Evolutionary conservation across 2,888 invertebrate species (phyloP), one percentile per base, ranked within the genome.

Genomic region (Tuta absoluta): DNA sequence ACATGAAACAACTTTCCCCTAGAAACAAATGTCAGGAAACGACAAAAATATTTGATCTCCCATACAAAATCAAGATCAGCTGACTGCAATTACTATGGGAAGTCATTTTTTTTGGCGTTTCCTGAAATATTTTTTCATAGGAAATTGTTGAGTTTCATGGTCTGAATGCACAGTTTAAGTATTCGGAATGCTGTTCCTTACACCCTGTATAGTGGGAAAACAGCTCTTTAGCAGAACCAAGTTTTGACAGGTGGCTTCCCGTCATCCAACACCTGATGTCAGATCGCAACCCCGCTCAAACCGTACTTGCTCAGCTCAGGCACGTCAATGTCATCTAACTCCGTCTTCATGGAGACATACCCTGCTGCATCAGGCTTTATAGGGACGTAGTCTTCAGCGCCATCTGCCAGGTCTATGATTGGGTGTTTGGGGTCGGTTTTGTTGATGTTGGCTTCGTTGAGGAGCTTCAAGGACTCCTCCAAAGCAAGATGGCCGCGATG

Each of bases 181-280:
- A n/a, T n/a, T n/a, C n/a, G n/a, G n/a, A n/a, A n/a, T n/a, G n/a
- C n/a, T n/a, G n/a, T n/a, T n/a, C n/a, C n/a, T n/a, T n/a, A n/a
- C n/a, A n/a, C n/a, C n/a, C n/a, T n/a, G n/a, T n/a, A n/a, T n/a
- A n/a, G n/a, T n/a, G n/a, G n/a, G n/a, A n/a, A n/a, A n/a, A n/a
- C n/a, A n/a, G n/a, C n/a, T n/a, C n/a, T n/a, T 71, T 78, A 92
- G 73, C 92, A 92, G 68, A 92, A 92, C 92, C 92, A 92, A 19
- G 92, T 92, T 67, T 92, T 92, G 63, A 92, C 92, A 33, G 91
- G 86, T 69, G 85, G 86, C 56, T 78, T 71, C 1, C 86, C 86
- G 28, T 78, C 84, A 62, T 76, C 75, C 21, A 68, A 69, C 0
- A 82, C 77, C 77, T 90, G 86, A 68, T 92, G 91, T 91, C 92